Conservation (phyloP, 2,888 invertebrate genomes). For the Tineola bisselliella region DNA sequence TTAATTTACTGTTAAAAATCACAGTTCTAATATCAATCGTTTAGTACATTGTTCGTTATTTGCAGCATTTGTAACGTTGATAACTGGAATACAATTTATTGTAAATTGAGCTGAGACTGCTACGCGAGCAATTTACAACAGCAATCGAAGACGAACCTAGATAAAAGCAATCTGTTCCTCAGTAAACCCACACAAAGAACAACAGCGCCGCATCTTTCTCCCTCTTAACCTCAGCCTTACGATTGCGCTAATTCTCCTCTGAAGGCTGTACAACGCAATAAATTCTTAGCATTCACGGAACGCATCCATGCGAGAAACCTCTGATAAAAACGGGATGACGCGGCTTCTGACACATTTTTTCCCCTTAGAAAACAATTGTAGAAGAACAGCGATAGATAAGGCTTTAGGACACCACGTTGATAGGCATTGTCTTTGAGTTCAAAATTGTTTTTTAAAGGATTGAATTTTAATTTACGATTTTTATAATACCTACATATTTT, state of each 20-base stretch:
- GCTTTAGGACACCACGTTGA: not conserved
- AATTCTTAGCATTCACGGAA: conserved; percentile 57
- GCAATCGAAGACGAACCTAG: not conserved
- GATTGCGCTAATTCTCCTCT: conserved; percentile 56
- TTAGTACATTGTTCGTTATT: too few species aligned
- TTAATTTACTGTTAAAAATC: too few species aligned
- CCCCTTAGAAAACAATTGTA: conserved; percentile 46
- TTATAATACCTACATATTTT: too few species aligned
- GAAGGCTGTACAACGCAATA: conserved; percentile 60
- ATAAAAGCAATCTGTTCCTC: not conserved
- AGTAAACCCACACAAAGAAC: not conserved
- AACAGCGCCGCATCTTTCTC: not conserved
- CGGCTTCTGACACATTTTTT: conserved; percentile 48
- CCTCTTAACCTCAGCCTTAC: not conserved
- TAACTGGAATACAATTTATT: not conserved
- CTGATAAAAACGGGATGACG: conserved; percentile 61
- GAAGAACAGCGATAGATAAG: conserved; percentile 10
- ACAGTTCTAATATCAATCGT: too few species aligned
- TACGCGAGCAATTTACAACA: too few species aligned
- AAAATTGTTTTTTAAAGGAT: conserved; percentile 4
- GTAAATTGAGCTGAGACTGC: too few species aligned
- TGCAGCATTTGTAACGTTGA: too few species aligned
- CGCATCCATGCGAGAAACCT: conserved; percentile 49
- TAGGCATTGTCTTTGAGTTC: conserved; percentile 20
- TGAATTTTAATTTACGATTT: not conserved